phyloP scores from a whole-genome alignment of 1,140 invertebrate species.

The Streblospio benedicti region DNA sequence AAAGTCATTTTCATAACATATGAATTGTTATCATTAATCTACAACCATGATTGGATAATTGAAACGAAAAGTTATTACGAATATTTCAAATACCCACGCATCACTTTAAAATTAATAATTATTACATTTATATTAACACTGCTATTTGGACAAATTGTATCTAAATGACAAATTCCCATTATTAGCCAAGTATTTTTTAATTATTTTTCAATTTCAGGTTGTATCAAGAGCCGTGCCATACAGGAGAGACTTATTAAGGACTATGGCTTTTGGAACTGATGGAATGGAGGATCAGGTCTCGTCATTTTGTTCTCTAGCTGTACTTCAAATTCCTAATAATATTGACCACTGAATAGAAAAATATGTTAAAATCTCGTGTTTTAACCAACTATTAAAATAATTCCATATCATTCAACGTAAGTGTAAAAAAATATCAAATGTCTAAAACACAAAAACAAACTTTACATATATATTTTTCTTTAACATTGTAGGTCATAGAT shows the following conservation, averaged over 20 bases:
- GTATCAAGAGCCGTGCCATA: neutral
- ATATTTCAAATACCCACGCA: too few species aligned
- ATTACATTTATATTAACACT: too few species aligned
- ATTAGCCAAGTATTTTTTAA: neutral
- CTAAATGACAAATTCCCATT: neutral
- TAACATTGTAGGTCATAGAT: neutral
- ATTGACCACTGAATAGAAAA: neutral
- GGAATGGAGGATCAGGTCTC: neutral
- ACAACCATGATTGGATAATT: too few species aligned
- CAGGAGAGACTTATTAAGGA: neutral
- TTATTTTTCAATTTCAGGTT: constrained; percentile 6
- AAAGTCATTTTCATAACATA: neutral
- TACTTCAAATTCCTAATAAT: neutral
- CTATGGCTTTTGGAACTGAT: neutral
- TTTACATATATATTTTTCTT: neutral
- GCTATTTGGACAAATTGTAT: neutral
- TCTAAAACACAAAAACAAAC: neutral
- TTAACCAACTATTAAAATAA: too few species aligned
- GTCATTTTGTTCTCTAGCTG: neutral
- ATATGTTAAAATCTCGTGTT: too few species aligned
- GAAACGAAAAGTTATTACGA: too few species aligned
- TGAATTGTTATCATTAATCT: too few species aligned
- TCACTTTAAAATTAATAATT: too few species aligned
- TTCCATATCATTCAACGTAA: too few species aligned
- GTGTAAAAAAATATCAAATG: too few species aligned